Evolutionary conservation across 2,888 invertebrate genomes (phyloP), one percentile per base, ranked within the genome.

Genomic region (Ophioninae sp.): DNA sequence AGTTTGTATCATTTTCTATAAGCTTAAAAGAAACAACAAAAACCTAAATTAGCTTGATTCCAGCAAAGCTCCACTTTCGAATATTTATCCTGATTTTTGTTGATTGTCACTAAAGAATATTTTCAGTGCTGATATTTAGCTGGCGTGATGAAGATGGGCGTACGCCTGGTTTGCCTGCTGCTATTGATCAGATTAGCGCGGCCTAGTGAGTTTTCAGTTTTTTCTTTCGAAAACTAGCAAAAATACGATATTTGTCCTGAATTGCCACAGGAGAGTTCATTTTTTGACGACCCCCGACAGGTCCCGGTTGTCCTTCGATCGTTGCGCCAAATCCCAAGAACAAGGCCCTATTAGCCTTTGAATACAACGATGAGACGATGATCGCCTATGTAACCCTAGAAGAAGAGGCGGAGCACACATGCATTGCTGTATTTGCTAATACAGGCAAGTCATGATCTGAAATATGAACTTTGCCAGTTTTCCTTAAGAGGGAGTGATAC

Each of bases 391-490:
- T 94, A 39, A 90, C 89, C 80, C 93, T 94, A 91, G 93, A 94
- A 0, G 94, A 94, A 86, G 94, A 94, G 86, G 93, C 94, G 9
- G 88, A 87, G 7, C 93, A 91, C 6, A 93, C 94, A 0, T 83
- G 91, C 13, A 93, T 94, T 13, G 94, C 94, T 0, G 91, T 90
- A 84, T 89, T 94, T 0, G 94, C 94, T 87, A 94, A 94, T 85
- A 79, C 90, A 75, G 94, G 94, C 94, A 85, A 88, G 75, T 76
- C 23, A 39, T 78, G 10, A 39, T 22, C 10, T 39, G 8, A 23
- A 13, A 9, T n/a, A 39, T 65, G 8, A 17, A 51, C 20, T 72
- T 51, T 13, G 41, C n/a, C 20, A 64, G 58, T n/a, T 1, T 59
- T 30, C 23, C 65, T 30, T 20, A 13, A 30, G n/a, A n/a, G n/a